phyloP scores from a whole-genome alignment of 2,797 vertebrate genomes.

The Anabacerthia variegaticeps region DNA sequence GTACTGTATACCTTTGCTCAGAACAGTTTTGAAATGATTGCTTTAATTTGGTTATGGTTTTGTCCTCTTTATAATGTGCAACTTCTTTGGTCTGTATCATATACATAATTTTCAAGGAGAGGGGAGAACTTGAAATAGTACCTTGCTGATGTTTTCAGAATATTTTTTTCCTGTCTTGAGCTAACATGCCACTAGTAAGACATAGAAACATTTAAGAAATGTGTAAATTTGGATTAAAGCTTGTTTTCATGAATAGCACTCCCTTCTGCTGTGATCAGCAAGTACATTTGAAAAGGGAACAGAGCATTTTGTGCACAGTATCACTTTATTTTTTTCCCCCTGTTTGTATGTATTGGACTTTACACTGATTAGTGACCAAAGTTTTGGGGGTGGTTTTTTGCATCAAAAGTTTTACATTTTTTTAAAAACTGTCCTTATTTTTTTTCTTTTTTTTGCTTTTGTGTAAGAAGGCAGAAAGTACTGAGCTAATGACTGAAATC shows the following conservation, averaged over 20 bases:
- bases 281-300: not conserved
- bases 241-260: not conserved
- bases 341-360: not conserved
- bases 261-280: not conserved
- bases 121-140: not conserved
- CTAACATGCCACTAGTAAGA: not conserved
- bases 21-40: not conserved
- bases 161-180: not conserved
- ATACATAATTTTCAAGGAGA: not conserved
- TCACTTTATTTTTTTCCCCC: not conserved
- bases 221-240: not conserved
- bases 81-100: not conserved
- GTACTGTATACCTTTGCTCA: not conserved
- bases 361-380: not conserved
- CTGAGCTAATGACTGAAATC: not conserved
- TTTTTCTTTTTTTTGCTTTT: not conserved
- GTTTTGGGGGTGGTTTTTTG: not conserved
- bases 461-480: not conserved
- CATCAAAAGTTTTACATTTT: not conserved
- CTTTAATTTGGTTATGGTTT: not conserved
- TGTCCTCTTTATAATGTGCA: not conserved
- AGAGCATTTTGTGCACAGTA: not conserved
- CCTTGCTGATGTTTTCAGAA: not conserved
- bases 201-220: not conserved
- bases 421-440: not conserved